Evolutionary conservation across 1,140 invertebrate genomes (phyloP).

Genomic region (Drosophila pruinosa): DNA sequence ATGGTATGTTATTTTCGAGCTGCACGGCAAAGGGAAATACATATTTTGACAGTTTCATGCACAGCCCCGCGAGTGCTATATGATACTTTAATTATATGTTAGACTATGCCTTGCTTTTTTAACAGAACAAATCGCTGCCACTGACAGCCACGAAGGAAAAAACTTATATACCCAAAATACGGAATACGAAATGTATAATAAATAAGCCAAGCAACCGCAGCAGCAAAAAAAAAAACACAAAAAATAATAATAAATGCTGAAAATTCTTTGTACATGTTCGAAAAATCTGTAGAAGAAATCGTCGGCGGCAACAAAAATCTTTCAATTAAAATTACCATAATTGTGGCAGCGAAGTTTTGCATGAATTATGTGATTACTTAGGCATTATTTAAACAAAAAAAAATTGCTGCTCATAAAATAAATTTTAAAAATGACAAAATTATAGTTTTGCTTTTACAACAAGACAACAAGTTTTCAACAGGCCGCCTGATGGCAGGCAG

Average conservation of each 20-base stretch:
- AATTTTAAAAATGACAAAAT: constrained; percentile 78
- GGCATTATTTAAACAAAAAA: constrained; percentile 69
- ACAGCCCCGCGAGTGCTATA: constrained; percentile 75
- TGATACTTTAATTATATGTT: constrained; percentile 82
- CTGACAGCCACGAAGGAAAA: constrained; percentile 11
- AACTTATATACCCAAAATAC: constrained; percentile 2
- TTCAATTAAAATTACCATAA: constrained; percentile 81
- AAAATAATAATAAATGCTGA: no score
- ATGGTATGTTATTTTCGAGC: constrained; percentile 13
- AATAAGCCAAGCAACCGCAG: constrained; percentile 56
- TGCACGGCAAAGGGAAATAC: constrained; percentile 50
- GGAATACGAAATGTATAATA: constrained; percentile 55
- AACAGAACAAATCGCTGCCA: constrained; percentile 52
- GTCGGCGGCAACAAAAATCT: constrained; percentile 59
- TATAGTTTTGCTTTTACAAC: constrained; percentile 73
- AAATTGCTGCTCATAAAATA: constrained; percentile 78
- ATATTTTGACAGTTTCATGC: constrained; percentile 79
- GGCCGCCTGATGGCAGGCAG: neutral
- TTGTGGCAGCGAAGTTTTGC: constrained; percentile 72
- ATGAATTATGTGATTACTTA: constrained; percentile 80
- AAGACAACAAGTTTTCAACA: constrained; percentile 63
- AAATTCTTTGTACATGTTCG: constrained; percentile 53
- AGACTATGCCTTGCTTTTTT: constrained; percentile 63
- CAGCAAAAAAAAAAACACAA: constrained; percentile 33
- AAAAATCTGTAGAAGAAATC: constrained; percentile 35